Percentiles rank a stretch among this genome's conserved stretches.
These are phyloP conservation scores for Sialis lutaria DNA, from an alignment of 2,888 invertebrate genomes.

Conservation along the genomic window DNA sequence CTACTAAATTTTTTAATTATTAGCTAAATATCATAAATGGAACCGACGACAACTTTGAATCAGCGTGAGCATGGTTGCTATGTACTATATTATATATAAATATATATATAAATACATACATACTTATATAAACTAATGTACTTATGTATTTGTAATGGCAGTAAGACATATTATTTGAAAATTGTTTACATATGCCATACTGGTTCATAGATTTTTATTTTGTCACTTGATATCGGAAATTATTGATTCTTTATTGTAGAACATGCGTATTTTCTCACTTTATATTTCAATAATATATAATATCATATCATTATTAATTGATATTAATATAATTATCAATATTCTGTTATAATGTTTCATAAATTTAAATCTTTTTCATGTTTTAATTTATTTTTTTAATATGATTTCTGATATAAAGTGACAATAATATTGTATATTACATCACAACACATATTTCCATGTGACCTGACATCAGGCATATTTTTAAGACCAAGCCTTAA, in stretches of 20 bases:
- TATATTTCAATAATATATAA: not conserved
- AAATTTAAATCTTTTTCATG: not conserved
- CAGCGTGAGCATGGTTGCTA: no score
- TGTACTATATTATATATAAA: no score
- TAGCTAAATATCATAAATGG: no score
- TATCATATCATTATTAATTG: not conserved
- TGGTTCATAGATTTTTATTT: not conserved
- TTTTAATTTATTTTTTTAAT: not conserved
- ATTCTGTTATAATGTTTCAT: not conserved
- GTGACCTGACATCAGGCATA: constrained; percentile 25
- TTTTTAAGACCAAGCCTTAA: constrained; percentile 31
- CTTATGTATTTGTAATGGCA: constrained; percentile 18
- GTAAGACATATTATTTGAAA: constrained; percentile 14
- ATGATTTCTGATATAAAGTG: not conserved
- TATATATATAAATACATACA: constrained; percentile 4
- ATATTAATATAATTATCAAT: not conserved
- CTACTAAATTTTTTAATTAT: no score
- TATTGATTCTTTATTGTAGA: no score
- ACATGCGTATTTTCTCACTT: not conserved
- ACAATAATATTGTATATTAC: not conserved
- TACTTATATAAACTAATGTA: constrained; percentile 18
- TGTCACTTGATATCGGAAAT: not conserved
- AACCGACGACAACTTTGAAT: no score
- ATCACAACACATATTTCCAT: constrained; percentile 4
- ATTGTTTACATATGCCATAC: not conserved